Conservation (phyloP, 2,797 vertebrate species). For the Parotocinclus haroldoi region DNA sequence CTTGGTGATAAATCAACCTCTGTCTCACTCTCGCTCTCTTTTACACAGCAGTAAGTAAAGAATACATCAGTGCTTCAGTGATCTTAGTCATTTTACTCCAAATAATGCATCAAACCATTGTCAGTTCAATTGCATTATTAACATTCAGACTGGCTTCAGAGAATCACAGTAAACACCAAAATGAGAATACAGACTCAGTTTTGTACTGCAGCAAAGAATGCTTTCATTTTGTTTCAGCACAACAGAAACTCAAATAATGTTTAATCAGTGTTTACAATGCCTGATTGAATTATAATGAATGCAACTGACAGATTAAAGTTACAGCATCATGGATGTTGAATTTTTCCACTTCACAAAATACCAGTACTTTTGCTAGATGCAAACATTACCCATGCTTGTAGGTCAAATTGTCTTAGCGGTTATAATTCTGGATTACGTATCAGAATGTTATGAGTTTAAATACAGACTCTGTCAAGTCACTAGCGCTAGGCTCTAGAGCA, state of each 20-base stretch:
- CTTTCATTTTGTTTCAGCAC: constrained; percentile 29
- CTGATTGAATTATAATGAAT: constrained; percentile 16
- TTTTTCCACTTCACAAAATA: no score
- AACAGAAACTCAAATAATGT: constrained; percentile 26
- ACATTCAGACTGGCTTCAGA: constrained; percentile 49
- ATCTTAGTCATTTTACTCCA: constrained; percentile 49
- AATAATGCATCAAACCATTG: constrained; percentile 53
- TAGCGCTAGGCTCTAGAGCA: no score
- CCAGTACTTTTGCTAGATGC: no score
- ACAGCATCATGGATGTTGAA: background rate
- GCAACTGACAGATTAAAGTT: constrained; percentile 19
- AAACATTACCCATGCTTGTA: no score
- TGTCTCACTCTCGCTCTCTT: background rate
- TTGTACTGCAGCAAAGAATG: constrained; percentile 8
- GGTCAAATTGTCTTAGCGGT: no score
- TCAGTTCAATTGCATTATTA: constrained; percentile 48
- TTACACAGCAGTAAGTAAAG: constrained; percentile 52
- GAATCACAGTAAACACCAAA: constrained; percentile 21
- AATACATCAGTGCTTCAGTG: constrained; percentile 52
- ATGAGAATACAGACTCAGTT: constrained; percentile 10
- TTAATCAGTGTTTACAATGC: constrained; percentile 30
- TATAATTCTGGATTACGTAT: no score
- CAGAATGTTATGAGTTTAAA: no score
- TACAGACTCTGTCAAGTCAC: no score
- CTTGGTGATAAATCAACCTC: constrained; percentile 49